These are phyloP conservation scores for Pampus argenteus DNA, from an alignment of 2,797 vertebrate genomes.

Conservation along the genomic window DNA sequence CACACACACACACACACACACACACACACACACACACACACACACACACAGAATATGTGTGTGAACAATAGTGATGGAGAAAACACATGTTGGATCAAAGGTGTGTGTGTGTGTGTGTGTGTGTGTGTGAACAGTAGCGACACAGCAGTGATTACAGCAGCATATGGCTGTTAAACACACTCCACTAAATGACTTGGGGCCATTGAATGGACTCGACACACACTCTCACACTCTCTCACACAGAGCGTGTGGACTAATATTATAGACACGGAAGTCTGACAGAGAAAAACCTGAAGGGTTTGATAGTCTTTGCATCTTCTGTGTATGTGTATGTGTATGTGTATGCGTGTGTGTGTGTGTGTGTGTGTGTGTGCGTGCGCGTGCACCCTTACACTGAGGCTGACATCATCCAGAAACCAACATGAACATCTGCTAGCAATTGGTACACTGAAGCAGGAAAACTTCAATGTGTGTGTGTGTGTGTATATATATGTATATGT, in stretches of 20 bases:
- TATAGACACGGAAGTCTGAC: neutral
- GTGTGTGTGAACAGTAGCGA: conserved; percentile 61
- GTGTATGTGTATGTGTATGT: conserved; percentile 4
- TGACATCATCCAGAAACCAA: conserved; percentile 35
- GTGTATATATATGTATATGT: conserved; percentile 19
- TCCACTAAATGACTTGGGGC: conserved; percentile 44
- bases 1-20: conserved; percentile 27
- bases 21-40: no score
- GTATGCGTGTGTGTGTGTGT: conserved; percentile 11
- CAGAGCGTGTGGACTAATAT: neutral
- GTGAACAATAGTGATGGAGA: no score
- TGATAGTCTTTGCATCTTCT: no score
- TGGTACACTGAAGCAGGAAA: conserved; percentile 12
- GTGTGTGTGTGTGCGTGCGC: conserved; percentile 3
- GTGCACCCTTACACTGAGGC: conserved; percentile 5
- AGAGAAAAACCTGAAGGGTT: conserved; percentile 19
- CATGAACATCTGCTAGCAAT: conserved; percentile 49
- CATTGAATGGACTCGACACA: conserved; percentile 30
- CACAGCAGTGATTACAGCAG: conserved; percentile 64
- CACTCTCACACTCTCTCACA: neutral
- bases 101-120: conserved; percentile 1
- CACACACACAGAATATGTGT: no score
- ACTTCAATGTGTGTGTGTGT: conserved; percentile 14
- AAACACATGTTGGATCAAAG: no score
- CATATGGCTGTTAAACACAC: conserved; percentile 60